These are phyloP conservation scores for Prolemur simus DNA, from an alignment of 2,113 vertebrate genomes.

Conservation along the genomic window DNA sequence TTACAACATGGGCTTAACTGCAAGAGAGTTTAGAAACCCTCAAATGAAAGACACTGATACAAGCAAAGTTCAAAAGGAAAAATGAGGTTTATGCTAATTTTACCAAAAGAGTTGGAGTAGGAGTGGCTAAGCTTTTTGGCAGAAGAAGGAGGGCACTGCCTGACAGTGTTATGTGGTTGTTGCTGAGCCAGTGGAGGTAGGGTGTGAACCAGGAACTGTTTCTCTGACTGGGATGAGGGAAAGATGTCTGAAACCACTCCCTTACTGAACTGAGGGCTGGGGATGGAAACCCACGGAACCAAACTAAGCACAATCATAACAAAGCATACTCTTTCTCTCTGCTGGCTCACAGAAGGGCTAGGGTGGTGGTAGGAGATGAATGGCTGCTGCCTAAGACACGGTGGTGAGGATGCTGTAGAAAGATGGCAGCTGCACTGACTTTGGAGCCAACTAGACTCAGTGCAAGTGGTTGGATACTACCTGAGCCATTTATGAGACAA, in stretches of 20 bases:
- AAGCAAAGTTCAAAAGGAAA: slow-evolving; percentile 36
- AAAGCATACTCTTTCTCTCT: neutral
- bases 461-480: neutral
- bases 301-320: neutral
- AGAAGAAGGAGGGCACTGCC: neutral
- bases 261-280: neutral
- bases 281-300: neutral
- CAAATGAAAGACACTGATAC: slow-evolving; percentile 45
- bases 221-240: neutral
- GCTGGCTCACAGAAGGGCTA: neutral
- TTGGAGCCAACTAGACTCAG: neutral
- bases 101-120: neutral
- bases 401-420: neutral
- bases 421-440: neutral
- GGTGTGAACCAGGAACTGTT: neutral
- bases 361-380: neutral
- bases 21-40: slow-evolving; percentile 7
- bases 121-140: neutral
- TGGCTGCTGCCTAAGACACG: neutral
- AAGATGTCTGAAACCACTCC: neutral
- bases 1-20: slow-evolving; percentile 8
- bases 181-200: neutral
- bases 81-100: neutral
- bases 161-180: neutral
- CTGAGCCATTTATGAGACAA: neutral